Percentiles rank a stretch among this genome's conserved stretches.
phyloP scores from a whole-genome alignment of 2,888 invertebrate species.

The Epinotia nisella region DNA sequence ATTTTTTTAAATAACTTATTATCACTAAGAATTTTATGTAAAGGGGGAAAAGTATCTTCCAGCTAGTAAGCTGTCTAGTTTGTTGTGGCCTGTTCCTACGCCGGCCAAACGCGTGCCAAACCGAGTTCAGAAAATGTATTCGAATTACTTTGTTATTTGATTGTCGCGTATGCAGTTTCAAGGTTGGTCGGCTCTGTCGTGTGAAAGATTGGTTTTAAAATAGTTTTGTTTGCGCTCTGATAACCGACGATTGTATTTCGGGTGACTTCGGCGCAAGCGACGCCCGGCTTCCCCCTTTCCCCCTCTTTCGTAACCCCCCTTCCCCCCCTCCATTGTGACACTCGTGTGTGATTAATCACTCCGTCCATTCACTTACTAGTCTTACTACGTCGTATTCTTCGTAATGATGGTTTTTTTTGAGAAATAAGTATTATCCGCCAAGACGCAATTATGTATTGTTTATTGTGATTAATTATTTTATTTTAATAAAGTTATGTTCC shows the following conservation, averaged over 20 bases:
- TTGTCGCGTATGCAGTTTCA: constrained; percentile 70
- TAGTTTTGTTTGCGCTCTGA: constrained; percentile 63
- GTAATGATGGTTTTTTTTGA: neutral
- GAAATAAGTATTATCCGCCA: neutral
- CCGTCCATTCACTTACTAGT: constrained; percentile 48
- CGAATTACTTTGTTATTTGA: constrained; percentile 68
- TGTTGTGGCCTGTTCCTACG: neutral
- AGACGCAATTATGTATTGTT: no score
- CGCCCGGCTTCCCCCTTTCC: constrained; percentile 14
- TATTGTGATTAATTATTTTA: constrained; percentile 2
- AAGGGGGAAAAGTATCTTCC: neutral
- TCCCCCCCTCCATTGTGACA: constrained; percentile 39
- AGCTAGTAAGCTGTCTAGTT: neutral
- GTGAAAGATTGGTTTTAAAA: constrained; percentile 64
- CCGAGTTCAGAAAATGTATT: constrained; percentile 40
- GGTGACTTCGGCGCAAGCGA: constrained; percentile 48
- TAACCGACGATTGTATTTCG: constrained; percentile 57
- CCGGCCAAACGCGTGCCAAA: constrained; percentile 3
- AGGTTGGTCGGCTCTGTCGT: constrained; percentile 61
- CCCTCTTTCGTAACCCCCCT: constrained; percentile 5
- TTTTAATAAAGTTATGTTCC: constrained; percentile 3
- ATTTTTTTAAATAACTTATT: no score
- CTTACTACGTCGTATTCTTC: constrained; percentile 47
- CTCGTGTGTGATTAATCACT: constrained; percentile 50
- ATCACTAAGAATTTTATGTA: no score